Evolutionary conservation across 2,113 vertebrate genomes (phyloP).

Genomic region (Artemisiospiza belli): DNA sequence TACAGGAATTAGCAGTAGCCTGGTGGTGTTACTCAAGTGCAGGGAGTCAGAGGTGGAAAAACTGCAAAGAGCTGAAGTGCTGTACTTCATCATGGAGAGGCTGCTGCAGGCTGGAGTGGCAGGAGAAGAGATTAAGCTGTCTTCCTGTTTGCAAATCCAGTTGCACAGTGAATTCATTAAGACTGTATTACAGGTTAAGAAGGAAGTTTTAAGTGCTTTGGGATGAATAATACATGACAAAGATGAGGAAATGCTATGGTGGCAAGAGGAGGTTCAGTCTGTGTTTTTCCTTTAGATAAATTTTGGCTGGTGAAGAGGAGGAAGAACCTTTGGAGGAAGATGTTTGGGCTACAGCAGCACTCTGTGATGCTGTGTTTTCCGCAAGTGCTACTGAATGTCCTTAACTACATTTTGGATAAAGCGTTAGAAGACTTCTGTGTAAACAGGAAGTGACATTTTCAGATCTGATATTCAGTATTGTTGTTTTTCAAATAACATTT

Average conservation of each 20-base stretch:
- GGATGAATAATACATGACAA: not conserved
- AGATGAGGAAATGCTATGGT: not conserved
- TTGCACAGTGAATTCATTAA: not conserved
- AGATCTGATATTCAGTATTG: not conserved
- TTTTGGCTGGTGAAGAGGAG: not conserved
- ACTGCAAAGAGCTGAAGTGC: not conserved
- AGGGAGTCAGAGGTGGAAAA: not conserved
- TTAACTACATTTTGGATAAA: not conserved
- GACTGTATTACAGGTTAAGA: not conserved
- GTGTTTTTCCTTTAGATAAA: not conserved
- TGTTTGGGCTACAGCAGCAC: not conserved
- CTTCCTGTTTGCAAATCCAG: not conserved
- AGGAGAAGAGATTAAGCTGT: not conserved
- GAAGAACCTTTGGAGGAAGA: not conserved
- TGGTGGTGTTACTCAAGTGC: not conserved
- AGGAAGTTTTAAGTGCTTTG: not conserved
- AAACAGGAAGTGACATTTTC: not conserved
- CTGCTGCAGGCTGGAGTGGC: not conserved
- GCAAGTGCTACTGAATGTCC: not conserved
- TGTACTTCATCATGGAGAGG: not conserved
- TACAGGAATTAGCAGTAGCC: not conserved
- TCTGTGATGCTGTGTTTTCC: not conserved
- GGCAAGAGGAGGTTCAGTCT: not conserved
- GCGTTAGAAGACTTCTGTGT: not conserved
- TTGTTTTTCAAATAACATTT: slow-evolving; percentile 1